Evolutionary conservation across 2,113 vertebrate species (phyloP), one percentile per base, ranked within the genome.

Genomic region (Xyrauchen texanus): DNA sequence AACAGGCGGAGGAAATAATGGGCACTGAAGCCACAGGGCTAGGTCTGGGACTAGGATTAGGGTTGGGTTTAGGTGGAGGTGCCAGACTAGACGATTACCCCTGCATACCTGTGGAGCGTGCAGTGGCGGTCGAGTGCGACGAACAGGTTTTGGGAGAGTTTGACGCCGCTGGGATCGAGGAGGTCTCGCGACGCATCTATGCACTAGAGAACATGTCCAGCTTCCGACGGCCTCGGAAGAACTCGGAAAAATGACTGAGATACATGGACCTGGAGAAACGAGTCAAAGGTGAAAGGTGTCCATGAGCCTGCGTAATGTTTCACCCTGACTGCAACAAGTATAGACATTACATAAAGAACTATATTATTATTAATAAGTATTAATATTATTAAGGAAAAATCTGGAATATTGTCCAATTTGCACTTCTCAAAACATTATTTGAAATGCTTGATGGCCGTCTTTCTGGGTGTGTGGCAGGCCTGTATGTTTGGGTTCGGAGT

Each of bases 161-260:
- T 70, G 93, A 93, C 61, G 88, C 80, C 3, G 90, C 92, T 0
- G 91, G 92, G 47, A 97, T 99, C 2, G 96, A 98, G 85, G 98
- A 99, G 90, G 98, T 98, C 91, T 98, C 97, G 11, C 92, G 96
- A 15, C 96, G 98, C 90, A 99, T 99, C 91, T 98, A 95, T 68
- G 97, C 98, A 84, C 94, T 99, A 79, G 95, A 98, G 84, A 98
- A 97, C 63, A 89, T 96, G 86, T 96, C 97, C 85, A 97, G 95
- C 88, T 99, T 98, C 89, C 95, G 96, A 53, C 87, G 96, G 9
- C 95, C 96, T 0, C 95, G 98, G 63, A 97, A 98, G 86, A 95
- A 95, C 82, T 99, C 96, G 0, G 98, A 99, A 47, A 99, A 99
- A 89, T 98, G 92, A 97, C 42, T 12, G 11, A 52, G 10, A 75